Conservation (phyloP, 2,888 invertebrate genomes). For the Esperia sulphurella region DNA sequence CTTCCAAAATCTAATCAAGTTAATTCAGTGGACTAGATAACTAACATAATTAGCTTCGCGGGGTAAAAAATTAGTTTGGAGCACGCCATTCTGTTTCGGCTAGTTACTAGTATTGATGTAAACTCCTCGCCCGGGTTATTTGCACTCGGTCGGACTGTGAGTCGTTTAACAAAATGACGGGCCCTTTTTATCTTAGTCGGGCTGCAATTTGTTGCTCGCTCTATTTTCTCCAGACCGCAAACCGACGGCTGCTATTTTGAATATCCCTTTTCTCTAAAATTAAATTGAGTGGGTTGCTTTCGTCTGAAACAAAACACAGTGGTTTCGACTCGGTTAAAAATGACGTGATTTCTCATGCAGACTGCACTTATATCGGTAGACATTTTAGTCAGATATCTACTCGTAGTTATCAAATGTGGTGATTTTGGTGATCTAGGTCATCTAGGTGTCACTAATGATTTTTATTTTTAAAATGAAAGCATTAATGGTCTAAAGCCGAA, state of each 20-base stretch:
- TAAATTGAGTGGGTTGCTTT: constrained; percentile 42
- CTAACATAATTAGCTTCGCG: constrained; percentile 3
- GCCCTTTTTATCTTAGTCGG: constrained; percentile 74
- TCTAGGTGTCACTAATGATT: no score
- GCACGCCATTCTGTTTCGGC: constrained; percentile 5
- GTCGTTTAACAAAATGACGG: constrained; percentile 75
- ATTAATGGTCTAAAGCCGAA: no score
- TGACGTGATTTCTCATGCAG: no score
- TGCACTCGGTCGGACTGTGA: constrained; percentile 50
- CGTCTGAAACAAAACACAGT: background rate
- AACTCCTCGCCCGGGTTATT: constrained; percentile 47
- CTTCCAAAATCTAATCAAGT: background rate
- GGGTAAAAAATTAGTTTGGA: constrained; percentile 3
- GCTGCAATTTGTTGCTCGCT: constrained; percentile 68
- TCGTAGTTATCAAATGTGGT: no score
- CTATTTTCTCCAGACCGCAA: constrained; percentile 67
- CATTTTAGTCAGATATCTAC: no score
- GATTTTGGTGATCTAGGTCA: no score
- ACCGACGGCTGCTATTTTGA: constrained; percentile 60
- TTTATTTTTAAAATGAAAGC: no score
- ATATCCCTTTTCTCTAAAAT: constrained; percentile 61
- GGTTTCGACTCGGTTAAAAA: background rate
- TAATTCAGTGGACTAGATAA: background rate
- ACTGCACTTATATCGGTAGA: no score
- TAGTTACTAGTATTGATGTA: constrained; percentile 30